Conservation (phyloP, 2,113 vertebrate species). For the Oxyruncus cristatus region DNA sequence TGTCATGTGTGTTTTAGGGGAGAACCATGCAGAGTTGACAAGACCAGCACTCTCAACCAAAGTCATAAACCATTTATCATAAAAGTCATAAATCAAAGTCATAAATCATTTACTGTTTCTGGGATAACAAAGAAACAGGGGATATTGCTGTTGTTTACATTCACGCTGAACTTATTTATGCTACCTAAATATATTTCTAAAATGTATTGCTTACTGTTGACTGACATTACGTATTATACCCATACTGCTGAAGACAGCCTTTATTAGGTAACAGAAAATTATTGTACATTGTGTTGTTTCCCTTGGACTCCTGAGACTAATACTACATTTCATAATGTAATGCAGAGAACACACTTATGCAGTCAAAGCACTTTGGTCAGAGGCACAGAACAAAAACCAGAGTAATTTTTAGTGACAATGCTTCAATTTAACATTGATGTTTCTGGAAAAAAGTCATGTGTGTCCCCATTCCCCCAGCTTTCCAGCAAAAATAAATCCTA, state of each 20-base stretch:
- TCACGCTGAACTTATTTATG: not conserved
- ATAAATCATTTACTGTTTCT: not conserved
- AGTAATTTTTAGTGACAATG: not conserved
- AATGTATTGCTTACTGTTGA: not conserved
- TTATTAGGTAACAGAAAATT: not conserved
- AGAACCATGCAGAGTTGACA: not conserved
- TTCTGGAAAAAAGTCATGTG: not conserved
- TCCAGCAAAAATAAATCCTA: not conserved
- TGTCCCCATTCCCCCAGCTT: rapidly evolving
- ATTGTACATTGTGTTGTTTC: not conserved
- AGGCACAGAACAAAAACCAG: not conserved
- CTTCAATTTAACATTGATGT: not conserved
- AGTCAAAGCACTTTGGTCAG: not conserved
- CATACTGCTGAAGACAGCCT: not conserved
- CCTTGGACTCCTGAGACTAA: not conserved
- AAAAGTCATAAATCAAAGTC: not conserved
- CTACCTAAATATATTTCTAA: not conserved
- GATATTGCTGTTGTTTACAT: not conserved
- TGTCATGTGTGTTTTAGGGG: not conserved
- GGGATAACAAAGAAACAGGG: not conserved
- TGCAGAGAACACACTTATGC: not conserved
- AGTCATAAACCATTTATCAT: not conserved
- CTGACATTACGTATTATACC: not conserved
- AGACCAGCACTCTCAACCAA: not conserved
- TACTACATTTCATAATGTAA: not conserved